phyloP scores from a whole-genome alignment of 2,797 vertebrate species.

The Enteromius mattozi region DNA sequence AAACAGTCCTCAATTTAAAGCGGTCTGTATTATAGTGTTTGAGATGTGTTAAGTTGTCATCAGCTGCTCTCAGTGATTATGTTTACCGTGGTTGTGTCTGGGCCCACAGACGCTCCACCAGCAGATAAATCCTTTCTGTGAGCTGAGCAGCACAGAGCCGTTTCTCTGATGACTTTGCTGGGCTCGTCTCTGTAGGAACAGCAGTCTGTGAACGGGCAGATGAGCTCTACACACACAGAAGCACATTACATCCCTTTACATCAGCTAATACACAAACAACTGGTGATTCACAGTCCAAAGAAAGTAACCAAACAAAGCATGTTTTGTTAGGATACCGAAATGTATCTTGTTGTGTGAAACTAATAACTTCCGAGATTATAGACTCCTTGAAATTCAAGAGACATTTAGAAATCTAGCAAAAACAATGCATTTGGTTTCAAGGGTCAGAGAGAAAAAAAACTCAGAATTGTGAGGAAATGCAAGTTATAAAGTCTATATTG shows the following conservation, averaged over 20 bases:
- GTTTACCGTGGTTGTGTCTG: constrained; percentile 56
- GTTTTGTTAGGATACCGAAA: not conserved
- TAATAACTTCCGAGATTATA: not conserved
- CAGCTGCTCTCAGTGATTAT: constrained; percentile 25
- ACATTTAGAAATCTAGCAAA: too few relatives aligned
- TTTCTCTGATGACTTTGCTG: constrained; percentile 58
- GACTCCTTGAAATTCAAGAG: not conserved
- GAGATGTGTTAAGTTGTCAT: not conserved
- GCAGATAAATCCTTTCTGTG: constrained; percentile 61
- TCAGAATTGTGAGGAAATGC: too few relatives aligned
- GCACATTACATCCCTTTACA: not conserved
- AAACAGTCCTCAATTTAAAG: not conserved
- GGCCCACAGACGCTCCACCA: constrained; percentile 67
- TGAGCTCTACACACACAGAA: constrained; percentile 35
- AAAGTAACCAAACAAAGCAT: not conserved
- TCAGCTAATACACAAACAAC: not conserved
- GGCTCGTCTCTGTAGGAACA: constrained; percentile 70
- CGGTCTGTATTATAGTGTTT: constrained; percentile 25
- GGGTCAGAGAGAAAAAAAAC: too few relatives aligned
- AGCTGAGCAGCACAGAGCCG: constrained; percentile 63
- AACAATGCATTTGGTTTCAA: too few relatives aligned
- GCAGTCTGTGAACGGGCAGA: constrained; percentile 61
- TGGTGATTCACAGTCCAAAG: not conserved
- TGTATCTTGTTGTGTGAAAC: not conserved
- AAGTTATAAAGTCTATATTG: too few relatives aligned